A percentile compares a stretch with the other conserved stretches of the same genome.
Evolutionary conservation across 2,797 vertebrate genomes (phyloP).

Genomic region (Rhincodon typus): DNA sequence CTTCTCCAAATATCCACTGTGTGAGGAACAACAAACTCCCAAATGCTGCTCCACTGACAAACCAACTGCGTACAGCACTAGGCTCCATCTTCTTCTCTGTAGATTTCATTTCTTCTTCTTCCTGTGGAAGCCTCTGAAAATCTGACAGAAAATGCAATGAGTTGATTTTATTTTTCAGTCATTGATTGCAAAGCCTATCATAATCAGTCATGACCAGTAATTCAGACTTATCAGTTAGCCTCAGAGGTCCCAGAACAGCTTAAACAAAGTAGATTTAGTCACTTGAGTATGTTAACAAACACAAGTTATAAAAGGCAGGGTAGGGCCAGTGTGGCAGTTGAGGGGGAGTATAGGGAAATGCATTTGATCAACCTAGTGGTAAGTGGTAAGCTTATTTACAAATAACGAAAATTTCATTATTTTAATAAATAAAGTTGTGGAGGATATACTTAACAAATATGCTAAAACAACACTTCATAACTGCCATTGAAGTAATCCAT

Average conservation of each 20-base stretch:
- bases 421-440: not conserved
- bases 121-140: conserved; percentile 6
- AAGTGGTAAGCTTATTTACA: not conserved
- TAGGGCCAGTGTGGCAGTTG: too few species aligned
- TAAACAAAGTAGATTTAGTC: not conserved
- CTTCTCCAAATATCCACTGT: conserved; percentile 62
- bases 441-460: not conserved
- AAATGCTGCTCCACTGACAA: conserved; percentile 53
- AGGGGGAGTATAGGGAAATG: not conserved
- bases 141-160: not conserved
- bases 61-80: conserved; percentile 42
- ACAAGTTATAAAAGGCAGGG: not conserved
- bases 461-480: not conserved
- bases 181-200: not conserved
- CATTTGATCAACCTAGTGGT: not conserved
- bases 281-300: not conserved
- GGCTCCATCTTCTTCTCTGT: conserved; percentile 20
- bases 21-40: conserved; percentile 57
- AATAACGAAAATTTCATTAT: not conserved
- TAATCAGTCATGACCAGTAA: not conserved
- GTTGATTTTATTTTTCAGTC: not conserved
- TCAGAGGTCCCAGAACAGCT: not conserved
- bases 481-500: not conserved
- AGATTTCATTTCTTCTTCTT: not conserved
- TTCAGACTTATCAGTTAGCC: not conserved